Evolutionary conservation across 2,888 invertebrate species (phyloP).

Genomic region (Pristionchus japonicus): DNA sequence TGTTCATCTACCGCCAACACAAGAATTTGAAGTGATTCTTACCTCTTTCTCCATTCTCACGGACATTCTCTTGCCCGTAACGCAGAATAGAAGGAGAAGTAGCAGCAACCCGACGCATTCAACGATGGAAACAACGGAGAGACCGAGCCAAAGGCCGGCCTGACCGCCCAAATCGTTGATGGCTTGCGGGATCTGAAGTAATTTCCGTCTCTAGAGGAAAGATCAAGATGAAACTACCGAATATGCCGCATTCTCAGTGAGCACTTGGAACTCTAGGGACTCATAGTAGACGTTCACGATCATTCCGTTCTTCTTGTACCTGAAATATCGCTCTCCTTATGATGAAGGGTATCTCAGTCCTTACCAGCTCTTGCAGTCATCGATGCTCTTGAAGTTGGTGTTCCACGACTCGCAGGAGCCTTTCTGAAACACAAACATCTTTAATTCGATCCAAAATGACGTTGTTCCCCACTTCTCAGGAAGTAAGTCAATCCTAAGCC

Average conservation of each 20-base stretch:
- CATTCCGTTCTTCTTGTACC: constrained; percentile 45
- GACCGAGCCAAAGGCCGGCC: constrained; percentile 41
- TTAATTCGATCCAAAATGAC: no score
- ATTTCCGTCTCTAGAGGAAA: not conserved
- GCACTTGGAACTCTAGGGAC: constrained; percentile 10
- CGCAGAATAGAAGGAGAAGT: not conserved
- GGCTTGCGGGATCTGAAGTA: not conserved
- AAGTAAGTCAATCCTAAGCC: no score
- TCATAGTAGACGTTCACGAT: constrained; percentile 45
- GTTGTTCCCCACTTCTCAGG: no score
- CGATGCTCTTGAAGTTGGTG: constrained; percentile 28
- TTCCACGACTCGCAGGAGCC: constrained; percentile 38
- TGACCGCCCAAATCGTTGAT: constrained; percentile 35
- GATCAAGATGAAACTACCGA: not conserved
- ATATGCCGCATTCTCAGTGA: constrained; percentile 16
- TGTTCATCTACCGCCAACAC: no score
- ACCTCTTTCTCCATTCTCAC: no score
- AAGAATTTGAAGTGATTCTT: no score
- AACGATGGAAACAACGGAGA: constrained; percentile 29
- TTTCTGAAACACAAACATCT: constrained; percentile 10
- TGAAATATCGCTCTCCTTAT: not conserved
- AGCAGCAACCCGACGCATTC: not conserved
- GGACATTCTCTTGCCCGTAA: no score
- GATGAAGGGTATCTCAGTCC: no score
- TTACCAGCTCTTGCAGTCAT: constrained; percentile 20